These are phyloP conservation scores for Cynoglossus semilaevis DNA, from an alignment of 2,113 vertebrate genomes.

Conservation along the genomic window DNA sequence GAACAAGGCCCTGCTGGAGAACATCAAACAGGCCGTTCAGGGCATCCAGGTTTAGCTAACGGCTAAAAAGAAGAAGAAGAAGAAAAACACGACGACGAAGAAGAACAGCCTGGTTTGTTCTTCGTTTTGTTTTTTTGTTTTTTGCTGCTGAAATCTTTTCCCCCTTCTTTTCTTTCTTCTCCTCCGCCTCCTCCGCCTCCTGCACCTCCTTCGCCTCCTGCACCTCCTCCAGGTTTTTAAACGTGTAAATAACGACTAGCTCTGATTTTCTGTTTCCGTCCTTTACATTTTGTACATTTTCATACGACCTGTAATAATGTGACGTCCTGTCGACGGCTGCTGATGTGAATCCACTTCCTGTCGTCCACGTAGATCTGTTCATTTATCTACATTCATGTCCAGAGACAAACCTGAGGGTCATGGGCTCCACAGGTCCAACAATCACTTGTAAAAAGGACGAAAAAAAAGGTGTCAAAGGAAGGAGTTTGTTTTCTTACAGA, in stretches of 20 bases:
- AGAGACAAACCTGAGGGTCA: slow-evolving; percentile 68
- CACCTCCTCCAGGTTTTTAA: slow-evolving; percentile 21
- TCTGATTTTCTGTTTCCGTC: slow-evolving; percentile 82
- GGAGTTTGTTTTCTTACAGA: slow-evolving; percentile 72
- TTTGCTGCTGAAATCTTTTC: slow-evolving; percentile 83
- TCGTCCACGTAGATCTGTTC: slow-evolving; percentile 87
- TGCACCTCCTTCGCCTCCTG: slow-evolving; percentile 65
- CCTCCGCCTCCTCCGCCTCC: slow-evolving; percentile 62
- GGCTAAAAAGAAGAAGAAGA: not conserved
- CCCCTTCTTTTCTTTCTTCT: slow-evolving; percentile 61
- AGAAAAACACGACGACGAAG: slow-evolving; percentile 58
- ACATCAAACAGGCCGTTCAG: slow-evolving; percentile 99
- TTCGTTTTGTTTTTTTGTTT: slow-evolving; percentile 66
- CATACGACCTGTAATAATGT: slow-evolving; percentile 96
- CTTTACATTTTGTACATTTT: slow-evolving; percentile 99
- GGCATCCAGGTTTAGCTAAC: slow-evolving; percentile 87
- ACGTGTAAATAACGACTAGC: slow-evolving; percentile 35
- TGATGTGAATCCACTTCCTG: slow-evolving; percentile 88
- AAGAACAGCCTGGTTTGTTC: slow-evolving; percentile 48
- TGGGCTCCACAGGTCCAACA: slow-evolving; percentile 48
- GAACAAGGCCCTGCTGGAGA: slow-evolving; percentile 99
- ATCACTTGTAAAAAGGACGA: slow-evolving; percentile 73
- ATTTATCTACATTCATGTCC: slow-evolving; percentile 82
- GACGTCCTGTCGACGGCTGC: slow-evolving; percentile 97
- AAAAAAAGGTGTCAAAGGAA: too few species aligned